phyloP scores from a whole-genome alignment of 2,888 invertebrate genomes.

The Metellina segmentata region DNA sequence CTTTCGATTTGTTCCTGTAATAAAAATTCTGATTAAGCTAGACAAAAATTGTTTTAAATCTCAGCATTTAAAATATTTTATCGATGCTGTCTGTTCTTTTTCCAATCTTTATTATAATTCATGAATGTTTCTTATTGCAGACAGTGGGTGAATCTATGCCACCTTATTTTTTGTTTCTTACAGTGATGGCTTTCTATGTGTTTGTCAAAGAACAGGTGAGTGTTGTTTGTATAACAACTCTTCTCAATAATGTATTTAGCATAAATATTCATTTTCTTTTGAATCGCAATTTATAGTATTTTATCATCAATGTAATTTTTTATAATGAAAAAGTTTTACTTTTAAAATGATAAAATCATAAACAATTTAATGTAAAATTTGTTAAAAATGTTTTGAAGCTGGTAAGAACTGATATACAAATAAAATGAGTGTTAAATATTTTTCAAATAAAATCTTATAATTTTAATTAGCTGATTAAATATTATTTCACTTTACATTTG shows the following conservation, averaged over 20 bases:
- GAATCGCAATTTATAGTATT: neutral
- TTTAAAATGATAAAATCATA: neutral
- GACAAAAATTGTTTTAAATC: neutral
- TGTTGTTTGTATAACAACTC: neutral
- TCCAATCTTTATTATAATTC: neutral
- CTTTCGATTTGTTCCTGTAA: neutral
- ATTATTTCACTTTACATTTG: neutral
- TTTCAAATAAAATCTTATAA: neutral
- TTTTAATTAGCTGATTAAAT: neutral
- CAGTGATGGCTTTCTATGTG: slow-evolving; percentile 93
- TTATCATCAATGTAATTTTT: neutral
- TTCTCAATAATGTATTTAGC: neutral
- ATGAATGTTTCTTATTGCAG: slow-evolving; percentile 39
- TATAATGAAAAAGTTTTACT: neutral
- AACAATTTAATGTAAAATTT: too few species aligned
- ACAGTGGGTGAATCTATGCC: slow-evolving; percentile 87
- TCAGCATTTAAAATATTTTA: neutral
- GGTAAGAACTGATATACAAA: too few species aligned
- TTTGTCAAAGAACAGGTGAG: slow-evolving; percentile 87
- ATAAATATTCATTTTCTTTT: neutral
- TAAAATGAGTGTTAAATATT: neutral
- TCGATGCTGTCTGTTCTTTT: neutral
- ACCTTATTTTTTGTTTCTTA: slow-evolving; percentile 95
- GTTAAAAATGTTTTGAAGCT: neutral
- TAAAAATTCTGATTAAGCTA: neutral